Base-by-base conservation (phyloP, 1,140 invertebrate genomes). In the Venustaconcha ellipsiformis region DNA sequence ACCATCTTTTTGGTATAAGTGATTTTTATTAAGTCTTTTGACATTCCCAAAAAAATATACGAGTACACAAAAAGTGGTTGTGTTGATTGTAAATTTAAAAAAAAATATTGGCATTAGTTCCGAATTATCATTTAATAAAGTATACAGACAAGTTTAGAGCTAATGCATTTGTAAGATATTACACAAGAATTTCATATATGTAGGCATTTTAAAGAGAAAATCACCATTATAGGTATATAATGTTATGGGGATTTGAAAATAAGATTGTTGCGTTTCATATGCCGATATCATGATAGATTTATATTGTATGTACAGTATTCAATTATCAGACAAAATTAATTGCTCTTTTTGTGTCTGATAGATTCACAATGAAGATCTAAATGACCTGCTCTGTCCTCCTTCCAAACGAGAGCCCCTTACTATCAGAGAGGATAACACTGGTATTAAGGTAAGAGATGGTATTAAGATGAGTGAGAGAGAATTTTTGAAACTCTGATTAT, bases 311-410 rank as follows among this genome's bases (percentile, higher is more conserved):
- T 60, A 6, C 17, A 18, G 59, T 17, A 60, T 18, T 20, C 59
- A 60, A 18, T 8, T 3, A 2, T 17, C 17, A 18, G 4, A 60
- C 4, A 8, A 18, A 15, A 20, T 64, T 15, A 37, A 17, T 73
- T 57, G 2, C 5, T 37, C 5, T 37, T 67, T 73, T 18, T 58
- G 57, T 6, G 58, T 68, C 63, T 59, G 66, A 17, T 74, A 98
- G 90, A 91, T 99, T 1, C 98, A 99, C 86, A 98, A 99, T 89
- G 97, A 99, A 89, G 97, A 99, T 83, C 92, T 99, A 56, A 95
- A 97, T 66, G 97, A 99, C 91, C 90, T 97, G 11, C 89, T 97
- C 3, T 80, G 77, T 60, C 70, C 76, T 8, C 20, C 80, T 17
- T 56, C 78, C 20, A 84, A 87, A 70, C 80, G 94, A 37, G 84